These are phyloP conservation scores for Albula goreensis DNA, from an alignment of 2,113 vertebrate species.

Conservation along the genomic window DNA sequence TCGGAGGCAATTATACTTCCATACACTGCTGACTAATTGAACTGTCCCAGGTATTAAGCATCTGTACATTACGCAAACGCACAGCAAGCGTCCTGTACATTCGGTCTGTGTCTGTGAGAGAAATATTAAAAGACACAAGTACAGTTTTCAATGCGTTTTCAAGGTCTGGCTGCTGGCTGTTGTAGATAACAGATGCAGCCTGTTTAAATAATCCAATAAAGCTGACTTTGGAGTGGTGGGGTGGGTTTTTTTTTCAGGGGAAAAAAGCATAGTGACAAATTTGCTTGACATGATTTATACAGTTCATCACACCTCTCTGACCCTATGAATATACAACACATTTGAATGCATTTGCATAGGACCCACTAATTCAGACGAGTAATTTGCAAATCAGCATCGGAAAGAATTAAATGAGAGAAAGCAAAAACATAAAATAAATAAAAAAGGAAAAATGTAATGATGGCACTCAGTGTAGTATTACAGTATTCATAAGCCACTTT, in stretches of 20 bases:
- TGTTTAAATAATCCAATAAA: slow-evolving; percentile 45
- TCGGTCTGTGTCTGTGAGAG: slow-evolving; percentile 10
- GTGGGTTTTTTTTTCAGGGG: background rate
- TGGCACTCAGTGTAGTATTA: background rate
- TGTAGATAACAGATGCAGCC: slow-evolving; percentile 40
- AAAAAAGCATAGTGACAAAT: slow-evolving; percentile 12
- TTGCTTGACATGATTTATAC: slow-evolving; percentile 16
- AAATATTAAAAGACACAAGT: slow-evolving; percentile 41
- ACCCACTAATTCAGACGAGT: background rate
- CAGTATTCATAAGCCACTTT: background rate
- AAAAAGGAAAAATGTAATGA: background rate
- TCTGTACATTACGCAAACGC: slow-evolving; percentile 37
- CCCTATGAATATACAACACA: slow-evolving; percentile 20
- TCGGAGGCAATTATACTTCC: slow-evolving; percentile 58
- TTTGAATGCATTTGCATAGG: slow-evolving; percentile 13
- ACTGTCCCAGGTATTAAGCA: slow-evolving; percentile 51
- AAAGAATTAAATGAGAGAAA: slow-evolving; percentile 2
- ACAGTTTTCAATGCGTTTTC: slow-evolving; percentile 45
- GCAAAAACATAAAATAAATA: too few relatives aligned
- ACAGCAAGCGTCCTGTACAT: slow-evolving; percentile 28
- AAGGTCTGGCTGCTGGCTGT: slow-evolving; percentile 40
- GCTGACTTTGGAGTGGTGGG: slow-evolving; percentile 6
- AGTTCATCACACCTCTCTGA: slow-evolving; percentile 2
- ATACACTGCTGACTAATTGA: slow-evolving; percentile 62
- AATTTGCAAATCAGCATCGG: background rate